Evolutionary conservation across 2,797 vertebrate species (phyloP).

Genomic region (Aotus griseimembra): DNA sequence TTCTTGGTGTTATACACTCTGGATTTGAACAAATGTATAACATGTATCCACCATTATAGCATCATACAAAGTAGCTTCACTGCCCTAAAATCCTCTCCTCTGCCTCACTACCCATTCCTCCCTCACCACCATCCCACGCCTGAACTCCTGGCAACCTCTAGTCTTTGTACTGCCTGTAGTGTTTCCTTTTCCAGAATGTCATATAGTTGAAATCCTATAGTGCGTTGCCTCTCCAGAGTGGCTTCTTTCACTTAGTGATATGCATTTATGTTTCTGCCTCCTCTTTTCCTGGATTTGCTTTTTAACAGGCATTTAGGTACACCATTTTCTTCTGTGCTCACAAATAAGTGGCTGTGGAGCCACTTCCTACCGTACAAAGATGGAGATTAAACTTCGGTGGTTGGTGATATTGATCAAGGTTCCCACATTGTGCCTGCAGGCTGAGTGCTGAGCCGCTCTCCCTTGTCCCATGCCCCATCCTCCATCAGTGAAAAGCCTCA

Average conservation of each 20-base stretch:
- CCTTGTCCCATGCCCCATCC: no score
- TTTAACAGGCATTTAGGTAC: neutral
- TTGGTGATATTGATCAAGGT: neutral
- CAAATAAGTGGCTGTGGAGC: neutral
- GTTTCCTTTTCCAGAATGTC: neutral
- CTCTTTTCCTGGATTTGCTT: neutral
- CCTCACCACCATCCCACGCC: neutral
- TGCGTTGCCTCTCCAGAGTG: neutral
- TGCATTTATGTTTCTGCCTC: accelerated
- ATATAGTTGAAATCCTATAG: neutral
- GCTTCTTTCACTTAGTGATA: neutral
- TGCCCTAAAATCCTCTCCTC: neutral
- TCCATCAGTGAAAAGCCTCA: neutral
- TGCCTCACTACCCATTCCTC: no score
- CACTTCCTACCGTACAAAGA: neutral
- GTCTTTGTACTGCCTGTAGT: neutral
- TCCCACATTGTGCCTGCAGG: no score
- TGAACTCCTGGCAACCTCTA: neutral
- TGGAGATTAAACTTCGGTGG: neutral
- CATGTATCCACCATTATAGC: no score
- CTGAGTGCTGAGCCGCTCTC: neutral
- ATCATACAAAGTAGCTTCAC: neutral
- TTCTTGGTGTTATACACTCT: no score
- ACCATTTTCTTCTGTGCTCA: neutral
- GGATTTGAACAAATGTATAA: neutral